A percentile compares a stretch with the other conserved stretches of the same genome.
phyloP scores from a whole-genome alignment of 2,888 invertebrate genomes.

The Catonia carolina region DNA sequence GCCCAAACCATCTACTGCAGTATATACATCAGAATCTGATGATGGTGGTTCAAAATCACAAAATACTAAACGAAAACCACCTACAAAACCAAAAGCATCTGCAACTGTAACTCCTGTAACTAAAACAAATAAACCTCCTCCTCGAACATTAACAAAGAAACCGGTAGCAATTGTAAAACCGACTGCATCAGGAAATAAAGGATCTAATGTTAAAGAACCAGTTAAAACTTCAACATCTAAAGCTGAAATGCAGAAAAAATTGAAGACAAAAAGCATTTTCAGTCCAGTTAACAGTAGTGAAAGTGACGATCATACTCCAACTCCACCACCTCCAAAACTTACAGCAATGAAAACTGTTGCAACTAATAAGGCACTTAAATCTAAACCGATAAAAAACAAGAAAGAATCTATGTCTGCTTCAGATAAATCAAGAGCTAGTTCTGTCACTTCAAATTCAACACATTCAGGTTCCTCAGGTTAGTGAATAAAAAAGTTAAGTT shows the following conservation, averaged over 20 bases:
- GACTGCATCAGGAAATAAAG: slow-evolving; percentile 37
- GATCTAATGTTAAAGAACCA: slow-evolving; percentile 37
- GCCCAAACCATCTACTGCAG: slow-evolving; percentile 43
- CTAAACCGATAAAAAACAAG: slow-evolving; percentile 41
- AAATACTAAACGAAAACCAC: slow-evolving; percentile 46
- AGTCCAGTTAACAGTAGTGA: slow-evolving; percentile 73
- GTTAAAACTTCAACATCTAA: slow-evolving; percentile 30
- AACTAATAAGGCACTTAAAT: slow-evolving; percentile 41
- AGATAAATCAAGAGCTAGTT: slow-evolving; percentile 33
- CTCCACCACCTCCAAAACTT: slow-evolving; percentile 43
- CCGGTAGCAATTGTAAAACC: slow-evolving; percentile 35
- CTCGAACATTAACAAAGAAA: slow-evolving; percentile 40
- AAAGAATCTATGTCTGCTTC: slow-evolving; percentile 25
- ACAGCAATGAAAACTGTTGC: slow-evolving; percentile 42
- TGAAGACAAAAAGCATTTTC: slow-evolving; percentile 53
- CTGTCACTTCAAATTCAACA: slow-evolving; percentile 34
- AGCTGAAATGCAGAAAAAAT: slow-evolving; percentile 55
- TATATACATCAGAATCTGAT: slow-evolving; percentile 55
- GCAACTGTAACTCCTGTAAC: slow-evolving; percentile 52
- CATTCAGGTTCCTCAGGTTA: slow-evolving; percentile 34
- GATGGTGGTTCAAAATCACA: slow-evolving; percentile 45
- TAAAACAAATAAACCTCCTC: slow-evolving; percentile 47
- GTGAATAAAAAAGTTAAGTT: background rate
- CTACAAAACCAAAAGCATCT: slow-evolving; percentile 56
- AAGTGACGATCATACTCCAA: slow-evolving; percentile 43